Conservation (phyloP, 2,888 invertebrate species). For the Zaprionus lineosus region DNA sequence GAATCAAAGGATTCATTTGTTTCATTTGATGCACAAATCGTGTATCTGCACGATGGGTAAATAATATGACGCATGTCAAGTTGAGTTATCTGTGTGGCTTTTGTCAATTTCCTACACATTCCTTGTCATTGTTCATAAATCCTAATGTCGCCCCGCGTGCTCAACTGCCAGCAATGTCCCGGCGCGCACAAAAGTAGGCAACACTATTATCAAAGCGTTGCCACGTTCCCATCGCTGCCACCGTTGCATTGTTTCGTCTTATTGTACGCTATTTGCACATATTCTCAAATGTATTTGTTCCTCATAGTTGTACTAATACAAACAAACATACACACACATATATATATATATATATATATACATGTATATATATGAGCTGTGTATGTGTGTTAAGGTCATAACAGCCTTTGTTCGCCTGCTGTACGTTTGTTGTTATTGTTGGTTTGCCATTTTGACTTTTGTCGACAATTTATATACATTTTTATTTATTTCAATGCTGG, state of each 20-base stretch:
- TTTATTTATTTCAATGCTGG: constrained; percentile 70
- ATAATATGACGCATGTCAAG: constrained; percentile 19
- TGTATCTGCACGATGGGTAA: constrained; percentile 18
- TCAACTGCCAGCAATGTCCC: too few species aligned
- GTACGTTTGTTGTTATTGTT: constrained; percentile 12
- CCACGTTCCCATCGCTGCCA: too few species aligned
- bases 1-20: too few species aligned
- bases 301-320: constrained; percentile 23
- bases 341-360: not conserved
- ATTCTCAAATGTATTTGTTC: constrained; percentile 44
- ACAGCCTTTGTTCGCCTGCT: constrained; percentile 54
- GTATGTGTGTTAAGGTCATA: constrained; percentile 63
- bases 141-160: too few species aligned
- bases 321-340: too few species aligned
- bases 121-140: constrained; percentile 38
- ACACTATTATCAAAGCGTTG: constrained; percentile 62
- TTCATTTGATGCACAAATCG: not conserved
- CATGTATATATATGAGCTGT: not conserved
- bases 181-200: constrained; percentile 31
- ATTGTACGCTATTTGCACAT: constrained; percentile 50
- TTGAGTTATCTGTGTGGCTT: constrained; percentile 6
- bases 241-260: constrained; percentile 64
- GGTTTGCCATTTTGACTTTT: constrained; percentile 69
- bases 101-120: constrained; percentile 1
- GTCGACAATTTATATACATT: constrained; percentile 70